phyloP scores from a whole-genome alignment of 2,113 vertebrate species.

The Mystacornis crossleyi region DNA sequence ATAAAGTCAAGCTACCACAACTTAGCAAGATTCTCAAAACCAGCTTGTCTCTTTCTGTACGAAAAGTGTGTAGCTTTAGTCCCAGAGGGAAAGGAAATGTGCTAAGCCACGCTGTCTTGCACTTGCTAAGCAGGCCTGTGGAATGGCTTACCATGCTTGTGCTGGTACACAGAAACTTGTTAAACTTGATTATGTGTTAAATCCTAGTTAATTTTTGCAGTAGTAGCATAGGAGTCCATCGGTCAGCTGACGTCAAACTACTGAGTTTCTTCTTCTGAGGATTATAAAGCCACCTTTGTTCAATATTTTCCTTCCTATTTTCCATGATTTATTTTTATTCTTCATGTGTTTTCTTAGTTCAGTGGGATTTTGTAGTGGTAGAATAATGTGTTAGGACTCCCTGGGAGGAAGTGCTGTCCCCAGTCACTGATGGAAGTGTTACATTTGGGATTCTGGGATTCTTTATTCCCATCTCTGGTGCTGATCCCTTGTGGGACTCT shows the following conservation, averaged over 20 bases:
- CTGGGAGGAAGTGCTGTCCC: background rate
- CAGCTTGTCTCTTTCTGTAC: background rate
- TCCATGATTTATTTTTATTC: background rate
- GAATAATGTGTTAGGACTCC: background rate
- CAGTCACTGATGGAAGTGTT: background rate
- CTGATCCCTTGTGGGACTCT: background rate
- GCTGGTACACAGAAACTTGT: background rate
- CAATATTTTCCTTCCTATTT: background rate
- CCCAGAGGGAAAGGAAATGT: background rate
- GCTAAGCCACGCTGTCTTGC: background rate
- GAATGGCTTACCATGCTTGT: background rate
- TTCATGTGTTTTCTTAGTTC: background rate
- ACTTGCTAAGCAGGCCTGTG: background rate
- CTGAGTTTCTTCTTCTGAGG: background rate
- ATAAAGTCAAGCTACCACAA: background rate
- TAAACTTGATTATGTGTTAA: background rate
- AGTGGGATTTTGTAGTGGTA: background rate
- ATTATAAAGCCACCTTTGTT: background rate
- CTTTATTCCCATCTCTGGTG: background rate
- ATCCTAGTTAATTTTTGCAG: background rate
- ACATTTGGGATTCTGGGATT: background rate
- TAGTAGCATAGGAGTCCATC: background rate
- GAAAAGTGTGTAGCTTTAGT: background rate
- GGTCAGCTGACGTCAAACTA: background rate
- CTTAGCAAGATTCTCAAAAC: background rate